Conservation (phyloP, 2,797 vertebrate genomes). For the Sorex maritimensis region DNA sequence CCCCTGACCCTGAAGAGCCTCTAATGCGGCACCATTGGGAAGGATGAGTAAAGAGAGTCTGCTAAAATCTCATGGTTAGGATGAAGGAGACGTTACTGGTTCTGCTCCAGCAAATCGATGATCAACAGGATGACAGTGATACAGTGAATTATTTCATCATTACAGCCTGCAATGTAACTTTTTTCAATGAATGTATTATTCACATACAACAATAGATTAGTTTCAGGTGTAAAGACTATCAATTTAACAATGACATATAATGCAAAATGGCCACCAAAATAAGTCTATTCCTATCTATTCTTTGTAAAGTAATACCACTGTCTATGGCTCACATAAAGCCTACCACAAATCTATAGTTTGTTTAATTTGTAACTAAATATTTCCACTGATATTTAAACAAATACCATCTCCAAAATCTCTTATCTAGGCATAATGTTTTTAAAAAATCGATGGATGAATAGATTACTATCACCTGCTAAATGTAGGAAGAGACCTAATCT, state of each 20-base stretch:
- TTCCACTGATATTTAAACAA: no score
- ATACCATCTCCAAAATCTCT: no score
- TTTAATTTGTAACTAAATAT: background rate
- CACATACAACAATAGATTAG: background rate
- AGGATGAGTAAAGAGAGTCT: no score
- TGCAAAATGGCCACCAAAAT: background rate
- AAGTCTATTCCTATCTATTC: background rate
- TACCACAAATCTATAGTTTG: background rate
- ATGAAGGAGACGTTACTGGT: no score
- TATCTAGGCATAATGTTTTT: no score
- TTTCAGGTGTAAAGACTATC: no score
- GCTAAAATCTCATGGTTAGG: no score
- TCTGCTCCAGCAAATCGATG: no score
- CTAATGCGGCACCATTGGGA: no score
- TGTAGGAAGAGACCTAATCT: background rate
- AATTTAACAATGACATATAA: background rate
- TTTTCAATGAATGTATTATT: background rate
- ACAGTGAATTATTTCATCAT: no score
- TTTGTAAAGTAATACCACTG: background rate
- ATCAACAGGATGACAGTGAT: no score
- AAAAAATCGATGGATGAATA: background rate
- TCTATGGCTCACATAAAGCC: background rate
- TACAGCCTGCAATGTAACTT: conserved; percentile 2
- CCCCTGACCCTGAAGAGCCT: no score
- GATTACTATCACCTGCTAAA: background rate